phyloP scores from a whole-genome alignment of 2,797 vertebrate species.

The Sparus aurata region DNA sequence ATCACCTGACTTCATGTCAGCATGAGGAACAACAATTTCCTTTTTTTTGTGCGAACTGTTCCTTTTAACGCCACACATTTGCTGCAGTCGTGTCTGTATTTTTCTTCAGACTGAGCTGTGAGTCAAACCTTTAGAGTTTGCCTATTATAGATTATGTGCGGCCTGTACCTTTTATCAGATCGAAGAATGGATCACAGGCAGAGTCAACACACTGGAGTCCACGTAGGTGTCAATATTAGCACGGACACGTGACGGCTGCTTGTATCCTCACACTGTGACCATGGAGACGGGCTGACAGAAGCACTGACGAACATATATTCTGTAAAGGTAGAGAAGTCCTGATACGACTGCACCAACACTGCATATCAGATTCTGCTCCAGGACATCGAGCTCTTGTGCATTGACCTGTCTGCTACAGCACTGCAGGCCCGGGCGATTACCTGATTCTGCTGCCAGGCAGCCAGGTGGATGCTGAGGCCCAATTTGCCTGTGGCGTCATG shows the following conservation, averaged over 20 bases:
- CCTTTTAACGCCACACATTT: slow-evolving; percentile 11
- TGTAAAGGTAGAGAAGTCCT: slow-evolving; percentile 29
- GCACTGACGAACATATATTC: background rate
- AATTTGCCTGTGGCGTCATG: slow-evolving; percentile 58
- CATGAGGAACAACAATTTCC: no score
- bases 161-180: background rate
- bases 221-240: slow-evolving; percentile 9
- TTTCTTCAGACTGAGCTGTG: slow-evolving; percentile 23
- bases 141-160: no score
- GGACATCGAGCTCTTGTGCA: slow-evolving; percentile 36
- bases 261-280: slow-evolving; percentile 21
- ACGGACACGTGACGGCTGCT: slow-evolving; percentile 1
- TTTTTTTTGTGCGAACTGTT: no score
- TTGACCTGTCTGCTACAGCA: slow-evolving; percentile 54
- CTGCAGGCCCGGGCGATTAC: slow-evolving; percentile 47
- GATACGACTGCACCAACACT: slow-evolving; percentile 5
- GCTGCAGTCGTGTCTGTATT: slow-evolving; percentile 18
- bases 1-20: no score
- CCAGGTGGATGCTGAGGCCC: slow-evolving; percentile 60
- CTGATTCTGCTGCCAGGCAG: slow-evolving; percentile 58
- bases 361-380: slow-evolving; percentile 6
- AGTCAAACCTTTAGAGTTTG: slow-evolving; percentile 3
- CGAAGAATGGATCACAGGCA: background rate
- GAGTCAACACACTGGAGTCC: background rate
- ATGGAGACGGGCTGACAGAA: slow-evolving; percentile 7